Evolutionary conservation across 2,113 vertebrate species (phyloP), one percentile per base, ranked within the genome.

Genomic region (Calyptomena viridis): DNA sequence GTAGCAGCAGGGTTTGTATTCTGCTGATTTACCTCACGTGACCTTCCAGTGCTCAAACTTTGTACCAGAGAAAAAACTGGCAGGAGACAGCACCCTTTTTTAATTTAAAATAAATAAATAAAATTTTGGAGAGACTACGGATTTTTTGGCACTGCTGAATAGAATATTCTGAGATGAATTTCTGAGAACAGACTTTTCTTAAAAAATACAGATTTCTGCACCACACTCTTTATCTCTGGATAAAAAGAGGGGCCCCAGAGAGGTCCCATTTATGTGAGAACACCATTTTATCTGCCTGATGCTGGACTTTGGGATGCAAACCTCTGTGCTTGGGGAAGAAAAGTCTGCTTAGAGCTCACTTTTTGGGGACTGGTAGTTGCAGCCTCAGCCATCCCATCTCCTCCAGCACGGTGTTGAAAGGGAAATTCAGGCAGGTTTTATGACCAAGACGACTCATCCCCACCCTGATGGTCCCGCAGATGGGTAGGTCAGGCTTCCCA

Each of bases 321-420:
- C 17, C n/a, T 22, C n/a, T 4, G 0, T 1, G 1, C 37, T 1
- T 5, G 5, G 16, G 63, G 59, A 76, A 23, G 62, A 50, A 10
- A 56, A 93, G 13, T 40, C 46, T 30, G 17, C 33, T 31, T 2
- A 1, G n/a, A 46, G 12, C 12, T 64, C 1, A 0, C 2, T 49
- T 42, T 71, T 9, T 18, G 44, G 81, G 49, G 18, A 10, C 23
- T 11, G 27, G 1, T 7, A 25, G 10, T 2, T 4, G 8, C 30
- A 19, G 49, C 52, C 59, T 21, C 50, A 19, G 30, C 37, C 74
- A 64, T 8, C 33, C 25, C 67, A 47, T 2, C 69, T 22, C 12
- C 27, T 14, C 24, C 71, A 58, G 24, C 40, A 27, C 0, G 18
- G 23, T 31, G 20, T 27, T 8, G 5, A 60, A 59, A 64, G 27